Evolutionary conservation across 2,113 vertebrate genomes (phyloP).

Genomic region (Notiomystis cincta): DNA sequence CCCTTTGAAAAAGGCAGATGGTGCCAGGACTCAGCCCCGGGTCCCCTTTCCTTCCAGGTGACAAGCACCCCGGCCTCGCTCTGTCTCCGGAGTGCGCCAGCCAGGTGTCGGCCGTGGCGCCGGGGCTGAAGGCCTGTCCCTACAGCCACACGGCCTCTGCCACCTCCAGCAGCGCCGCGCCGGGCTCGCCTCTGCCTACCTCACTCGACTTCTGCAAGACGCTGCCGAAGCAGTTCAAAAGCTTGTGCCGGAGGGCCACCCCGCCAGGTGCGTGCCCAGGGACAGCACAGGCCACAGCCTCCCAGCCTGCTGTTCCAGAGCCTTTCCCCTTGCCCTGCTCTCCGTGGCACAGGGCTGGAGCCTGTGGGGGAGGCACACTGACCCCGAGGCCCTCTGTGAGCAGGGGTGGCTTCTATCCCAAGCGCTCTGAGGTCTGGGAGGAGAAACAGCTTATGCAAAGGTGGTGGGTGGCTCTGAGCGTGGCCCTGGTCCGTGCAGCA

Average conservation of each 20-base stretch:
- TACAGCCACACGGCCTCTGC: conserved; percentile 83
- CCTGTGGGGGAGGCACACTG: fast-evolving
- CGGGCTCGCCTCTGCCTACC: conserved; percentile 84
- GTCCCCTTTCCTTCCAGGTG: conserved; percentile 36
- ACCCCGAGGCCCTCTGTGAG: fast-evolving
- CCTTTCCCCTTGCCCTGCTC: background rate
- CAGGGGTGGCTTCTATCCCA: background rate
- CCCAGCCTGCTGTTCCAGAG: fast-evolving
- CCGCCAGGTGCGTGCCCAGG: conserved; percentile 78
- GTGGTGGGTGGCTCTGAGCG: background rate
- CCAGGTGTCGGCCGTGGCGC: conserved; percentile 68
- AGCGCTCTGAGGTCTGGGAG: fast-evolving
- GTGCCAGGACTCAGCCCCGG: background rate
- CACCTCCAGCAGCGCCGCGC: conserved; percentile 73
- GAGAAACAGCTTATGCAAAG: background rate
- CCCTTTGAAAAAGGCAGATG: background rate
- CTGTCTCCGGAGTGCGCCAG: conserved; percentile 28
- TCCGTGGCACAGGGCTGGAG: background rate
- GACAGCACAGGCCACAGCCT: background rate
- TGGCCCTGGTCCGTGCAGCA: fast-evolving
- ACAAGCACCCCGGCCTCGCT: conserved; percentile 26
- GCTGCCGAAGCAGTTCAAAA: conserved; percentile 92
- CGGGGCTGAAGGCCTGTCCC: conserved; percentile 83
- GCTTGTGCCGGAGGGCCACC: conserved; percentile 88
- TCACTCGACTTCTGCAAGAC: conserved; percentile 90